Conservation (phyloP, 1,140 invertebrate species). For the Magallana gigas region DNA sequence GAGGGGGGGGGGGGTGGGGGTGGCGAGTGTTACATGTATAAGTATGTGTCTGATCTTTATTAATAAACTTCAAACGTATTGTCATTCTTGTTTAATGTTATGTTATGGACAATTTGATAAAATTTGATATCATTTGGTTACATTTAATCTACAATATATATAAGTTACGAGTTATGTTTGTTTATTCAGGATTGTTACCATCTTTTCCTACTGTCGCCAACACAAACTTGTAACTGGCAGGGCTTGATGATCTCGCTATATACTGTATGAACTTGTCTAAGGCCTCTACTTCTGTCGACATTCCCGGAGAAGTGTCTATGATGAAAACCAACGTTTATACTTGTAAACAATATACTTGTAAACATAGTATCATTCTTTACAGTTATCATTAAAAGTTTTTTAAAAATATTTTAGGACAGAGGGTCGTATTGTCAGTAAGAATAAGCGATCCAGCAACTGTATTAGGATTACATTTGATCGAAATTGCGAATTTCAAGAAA, state of each 20-base stretch:
- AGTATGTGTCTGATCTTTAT: no score
- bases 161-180: no score
- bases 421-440: neutral
- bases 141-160: no score
- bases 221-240: neutral
- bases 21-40: no score
- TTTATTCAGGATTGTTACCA: neutral
- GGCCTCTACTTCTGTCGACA: neutral
- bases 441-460: neutral
- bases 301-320: constrained; percentile 12
- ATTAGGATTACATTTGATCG: neutral
- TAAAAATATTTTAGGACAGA: neutral
- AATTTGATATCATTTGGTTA: no score
- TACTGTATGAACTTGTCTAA: neutral
- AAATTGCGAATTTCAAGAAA: neutral
- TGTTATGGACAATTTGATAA: no score
- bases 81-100: no score
- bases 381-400: no score
- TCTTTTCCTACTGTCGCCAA: neutral
- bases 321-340: constrained; percentile 36
- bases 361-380: no score
- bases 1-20: no score
- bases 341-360: no score
- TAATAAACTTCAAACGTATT: no score
- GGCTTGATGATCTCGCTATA: neutral